Base-by-base conservation (phyloP, 2,888 invertebrate genomes). In the Sicus ferrugineus region DNA sequence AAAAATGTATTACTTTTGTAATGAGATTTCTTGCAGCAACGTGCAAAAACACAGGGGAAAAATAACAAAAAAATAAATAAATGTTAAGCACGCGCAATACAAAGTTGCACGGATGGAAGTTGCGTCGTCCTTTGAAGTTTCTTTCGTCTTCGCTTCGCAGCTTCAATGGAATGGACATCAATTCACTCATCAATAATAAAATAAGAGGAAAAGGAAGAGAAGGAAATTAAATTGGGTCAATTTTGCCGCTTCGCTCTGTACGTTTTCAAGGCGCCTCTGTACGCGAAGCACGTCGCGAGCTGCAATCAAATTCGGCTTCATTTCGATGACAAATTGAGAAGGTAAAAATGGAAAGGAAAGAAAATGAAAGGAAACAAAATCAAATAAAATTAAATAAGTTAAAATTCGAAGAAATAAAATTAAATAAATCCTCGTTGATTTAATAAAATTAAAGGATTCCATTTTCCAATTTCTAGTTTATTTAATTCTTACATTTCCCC, bases 271-370 rank as follows among this genome's bases (percentile, higher is more conserved):
- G 14, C 58, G 70, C 66, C 64, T 73, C 71, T 71, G 67, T 73
- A 73, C 72, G 73, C 74, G 64, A 65, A 46, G 21, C 46, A 26
- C 70, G 70, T 68, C 59, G 54, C 70, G 75, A 71, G 71, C 74
- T 75, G 78, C 79, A 81, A 81, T 81, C 82, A 82, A 81, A 82
- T 79, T 79, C 79, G 81, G 82, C 82, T 81, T 81, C 81, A 80
- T 77, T 80, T 81, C 81, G 80, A 80, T 81, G 82, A 82, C 82
- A 82, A 81, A 77, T 77, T 78, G 38, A 16, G 42, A 4, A n/a
- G n/a, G n/a, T n/a, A 42, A n/a, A 42, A 42, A 3, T n/a, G 9
- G 42, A 16, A n/a, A 34, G 7, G 9, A 14, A 34, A 34, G 34
- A 34, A 14, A 14, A 34, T 14, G 34, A n/a, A n/a, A n/a, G n/a